Evolutionary conservation across 1,140 invertebrate species (phyloP).

Genomic region (Wiebesia pumilae): DNA sequence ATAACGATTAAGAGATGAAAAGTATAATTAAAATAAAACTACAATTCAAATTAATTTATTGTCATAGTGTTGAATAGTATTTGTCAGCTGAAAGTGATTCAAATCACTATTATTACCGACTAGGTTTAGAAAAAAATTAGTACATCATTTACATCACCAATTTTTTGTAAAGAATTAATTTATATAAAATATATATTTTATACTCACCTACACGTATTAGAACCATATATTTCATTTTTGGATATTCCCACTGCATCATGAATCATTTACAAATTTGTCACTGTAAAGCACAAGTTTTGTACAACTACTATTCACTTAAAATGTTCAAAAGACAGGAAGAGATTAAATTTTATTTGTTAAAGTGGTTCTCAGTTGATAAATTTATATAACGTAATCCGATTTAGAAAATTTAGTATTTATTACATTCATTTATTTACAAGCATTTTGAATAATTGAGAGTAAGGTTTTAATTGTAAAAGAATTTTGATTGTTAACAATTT

Average conservation of each 20-base stretch:
- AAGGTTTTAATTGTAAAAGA: no score
- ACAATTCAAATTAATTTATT: no score
- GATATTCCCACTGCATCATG: slow-evolving; percentile 1
- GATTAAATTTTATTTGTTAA: background rate
- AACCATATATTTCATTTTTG: slow-evolving; percentile 49
- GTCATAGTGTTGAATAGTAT: no score
- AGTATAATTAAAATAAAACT: no score
- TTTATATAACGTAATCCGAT: background rate
- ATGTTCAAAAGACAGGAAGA: background rate
- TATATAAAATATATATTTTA: background rate
- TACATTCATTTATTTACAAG: background rate
- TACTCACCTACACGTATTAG: slow-evolving; percentile 49
- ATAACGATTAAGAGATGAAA: no score
- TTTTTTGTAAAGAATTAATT: no score
- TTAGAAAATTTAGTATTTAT: background rate
- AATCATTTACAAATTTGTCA: slow-evolving; percentile 12
- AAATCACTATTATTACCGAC: no score
- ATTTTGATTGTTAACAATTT: no score
- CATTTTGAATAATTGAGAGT: background rate
- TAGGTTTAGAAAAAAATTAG: no score
- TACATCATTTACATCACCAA: no score
- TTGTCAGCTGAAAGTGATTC: no score
- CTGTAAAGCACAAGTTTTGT: background rate
- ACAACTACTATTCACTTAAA: background rate
- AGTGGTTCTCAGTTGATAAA: no score